These are phyloP conservation scores for Ramphastos sulfuratus DNA, from an alignment of 2,113 vertebrate species.

Conservation along the genomic window DNA sequence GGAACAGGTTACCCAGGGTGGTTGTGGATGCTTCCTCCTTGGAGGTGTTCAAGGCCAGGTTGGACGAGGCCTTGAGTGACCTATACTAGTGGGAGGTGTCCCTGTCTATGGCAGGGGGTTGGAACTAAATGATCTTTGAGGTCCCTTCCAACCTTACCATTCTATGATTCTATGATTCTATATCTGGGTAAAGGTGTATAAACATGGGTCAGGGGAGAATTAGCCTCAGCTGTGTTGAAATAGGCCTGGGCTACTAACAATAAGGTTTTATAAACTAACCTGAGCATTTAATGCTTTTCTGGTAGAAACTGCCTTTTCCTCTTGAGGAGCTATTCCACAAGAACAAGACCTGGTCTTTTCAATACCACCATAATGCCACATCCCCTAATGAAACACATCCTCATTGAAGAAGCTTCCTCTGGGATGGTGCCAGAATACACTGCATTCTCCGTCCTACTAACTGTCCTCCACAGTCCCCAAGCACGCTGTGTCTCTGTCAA, in stretches of 20 bases:
- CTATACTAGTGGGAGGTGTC: too few species aligned
- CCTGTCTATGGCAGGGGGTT: too few species aligned
- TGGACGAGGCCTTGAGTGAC: too few species aligned
- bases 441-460: constrained; percentile 48
- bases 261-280: background rate
- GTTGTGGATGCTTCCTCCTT: too few species aligned
- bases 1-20: too few species aligned
- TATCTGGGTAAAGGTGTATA: background rate
- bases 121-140: too few species aligned
- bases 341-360: background rate
- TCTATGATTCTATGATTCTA: too few species aligned
- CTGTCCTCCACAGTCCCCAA: constrained; percentile 37
- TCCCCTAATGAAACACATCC: constrained; percentile 46
- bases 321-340: rapidly evolving
- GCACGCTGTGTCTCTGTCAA: background rate
- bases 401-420: background rate
- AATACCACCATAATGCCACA: background rate
- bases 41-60: too few species aligned
- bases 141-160: too few species aligned
- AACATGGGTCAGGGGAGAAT: background rate
- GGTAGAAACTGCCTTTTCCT: background rate
- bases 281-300: background rate
- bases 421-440: background rate
- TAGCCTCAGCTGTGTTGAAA: background rate
- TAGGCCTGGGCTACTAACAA: background rate